A percentile compares a stretch with the other conserved stretches of the same genome.
These are phyloP conservation scores for Drosophila mulleri DNA, from an alignment of 2,888 invertebrate genomes.

Conservation along the genomic window DNA sequence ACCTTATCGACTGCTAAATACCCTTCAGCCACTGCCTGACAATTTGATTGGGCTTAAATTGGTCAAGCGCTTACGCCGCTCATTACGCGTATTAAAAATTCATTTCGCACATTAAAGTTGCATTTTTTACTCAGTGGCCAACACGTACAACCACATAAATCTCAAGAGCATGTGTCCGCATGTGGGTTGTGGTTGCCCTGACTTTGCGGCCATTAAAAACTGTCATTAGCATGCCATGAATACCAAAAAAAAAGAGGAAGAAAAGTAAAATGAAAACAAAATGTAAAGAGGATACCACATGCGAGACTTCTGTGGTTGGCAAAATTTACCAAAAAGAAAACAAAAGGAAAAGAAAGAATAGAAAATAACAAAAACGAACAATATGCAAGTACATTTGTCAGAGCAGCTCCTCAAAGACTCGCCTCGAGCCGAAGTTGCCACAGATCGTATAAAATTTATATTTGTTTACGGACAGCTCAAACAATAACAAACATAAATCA, in stretches of 20 bases:
- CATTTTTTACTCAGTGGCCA: background rate
- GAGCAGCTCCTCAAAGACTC: background rate
- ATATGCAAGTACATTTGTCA: conserved; percentile 7
- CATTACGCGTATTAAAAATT: conserved; percentile 5
- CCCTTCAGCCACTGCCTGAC: background rate
- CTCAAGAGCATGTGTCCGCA: background rate
- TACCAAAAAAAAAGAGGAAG: background rate
- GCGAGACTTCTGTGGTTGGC: background rate
- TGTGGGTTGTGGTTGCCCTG: conserved; percentile 6
- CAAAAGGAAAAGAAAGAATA: background rate
- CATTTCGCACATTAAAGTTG: conserved; percentile 5
- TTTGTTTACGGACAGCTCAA: background rate
- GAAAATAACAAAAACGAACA: background rate
- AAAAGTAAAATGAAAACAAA: conserved; percentile 2
- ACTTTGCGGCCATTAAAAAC: conserved; percentile 16
- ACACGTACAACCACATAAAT: conserved; percentile 24
- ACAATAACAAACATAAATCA: background rate
- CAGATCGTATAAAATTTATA: conserved; percentile 3
- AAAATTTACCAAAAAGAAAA: background rate
- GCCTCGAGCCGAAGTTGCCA: background rate
- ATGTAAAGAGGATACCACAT: background rate
- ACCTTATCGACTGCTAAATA: background rate
- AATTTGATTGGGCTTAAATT: background rate
- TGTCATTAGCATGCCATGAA: conserved; percentile 38
- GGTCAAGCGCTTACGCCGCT: background rate